Evolutionary conservation across 2,113 vertebrate genomes (phyloP).

Genomic region (Benitochromis conjunctus): DNA sequence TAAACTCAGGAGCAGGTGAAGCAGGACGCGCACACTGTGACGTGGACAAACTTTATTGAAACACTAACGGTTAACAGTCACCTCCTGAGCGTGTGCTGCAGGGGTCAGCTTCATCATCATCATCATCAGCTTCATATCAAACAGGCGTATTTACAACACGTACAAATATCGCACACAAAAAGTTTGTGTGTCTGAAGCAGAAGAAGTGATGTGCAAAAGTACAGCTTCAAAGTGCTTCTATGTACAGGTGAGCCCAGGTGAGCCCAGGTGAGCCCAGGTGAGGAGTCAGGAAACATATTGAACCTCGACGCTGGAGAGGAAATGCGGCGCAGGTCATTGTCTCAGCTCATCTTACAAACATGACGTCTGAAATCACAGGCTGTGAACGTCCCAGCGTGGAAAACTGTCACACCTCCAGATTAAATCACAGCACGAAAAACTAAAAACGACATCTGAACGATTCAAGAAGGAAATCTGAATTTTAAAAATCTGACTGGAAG

Average conservation of each 20-base stretch:
- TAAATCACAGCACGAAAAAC: rapidly evolving
- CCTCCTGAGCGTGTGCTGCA: neutral
- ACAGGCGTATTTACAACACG: neutral
- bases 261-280: neutral
- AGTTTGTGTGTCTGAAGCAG: neutral
- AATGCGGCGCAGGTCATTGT: neutral
- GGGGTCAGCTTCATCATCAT: neutral
- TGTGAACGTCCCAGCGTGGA: neutral
- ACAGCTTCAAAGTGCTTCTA: neutral
- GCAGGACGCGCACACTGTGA: neutral
- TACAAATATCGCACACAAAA: neutral
- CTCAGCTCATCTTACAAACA: neutral
- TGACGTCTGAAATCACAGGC: neutral
- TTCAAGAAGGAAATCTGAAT: neutral
- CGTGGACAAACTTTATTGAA: neutral
- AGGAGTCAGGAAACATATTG: neutral
- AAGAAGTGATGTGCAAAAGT: neutral
- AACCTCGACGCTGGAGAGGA: neutral
- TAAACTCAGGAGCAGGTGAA: no score
- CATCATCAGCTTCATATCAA: neutral
- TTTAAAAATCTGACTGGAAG: neutral
- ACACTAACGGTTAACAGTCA: neutral
- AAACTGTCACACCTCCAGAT: neutral
- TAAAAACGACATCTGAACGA: neutral
- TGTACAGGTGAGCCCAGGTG: neutral